A percentile compares a stretch with the other conserved stretches of the same genome.
Conservation (phyloP, 2,888 invertebrate genomes). For the Dryocosmus kuriphilus region DNA sequence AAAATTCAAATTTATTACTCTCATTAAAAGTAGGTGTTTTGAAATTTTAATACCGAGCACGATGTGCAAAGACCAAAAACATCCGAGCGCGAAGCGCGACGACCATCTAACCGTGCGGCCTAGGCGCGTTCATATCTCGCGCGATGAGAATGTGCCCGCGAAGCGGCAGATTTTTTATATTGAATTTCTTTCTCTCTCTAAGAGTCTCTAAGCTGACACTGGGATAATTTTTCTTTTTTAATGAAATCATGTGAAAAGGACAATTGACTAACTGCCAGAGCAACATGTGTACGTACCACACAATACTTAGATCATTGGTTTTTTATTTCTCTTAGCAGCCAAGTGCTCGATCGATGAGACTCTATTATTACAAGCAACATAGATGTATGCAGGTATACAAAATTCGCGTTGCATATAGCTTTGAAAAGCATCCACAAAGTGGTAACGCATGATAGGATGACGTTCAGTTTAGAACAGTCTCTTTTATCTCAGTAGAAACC, state of each 20-base stretch:
- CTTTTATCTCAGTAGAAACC: not conserved
- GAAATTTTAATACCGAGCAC: too few relatives aligned
- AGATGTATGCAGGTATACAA: not conserved
- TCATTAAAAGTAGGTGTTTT: too few relatives aligned
- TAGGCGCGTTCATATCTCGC: too few relatives aligned
- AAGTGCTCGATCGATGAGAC: conserved; percentile 20
- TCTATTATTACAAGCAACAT: conserved; percentile 14
- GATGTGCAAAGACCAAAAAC: too few relatives aligned
- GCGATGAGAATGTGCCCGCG: too few relatives aligned
- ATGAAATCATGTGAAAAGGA: not conserved
- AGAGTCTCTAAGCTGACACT: not conserved
- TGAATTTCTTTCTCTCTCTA: too few relatives aligned
- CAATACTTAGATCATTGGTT: not conserved
- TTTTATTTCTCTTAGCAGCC: not conserved
- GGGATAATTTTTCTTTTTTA: not conserved
- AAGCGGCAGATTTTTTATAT: too few relatives aligned
- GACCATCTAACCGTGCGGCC: too few relatives aligned
- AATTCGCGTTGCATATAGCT: not conserved
- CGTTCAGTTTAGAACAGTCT: conserved; percentile 7
- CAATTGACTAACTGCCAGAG: not conserved
- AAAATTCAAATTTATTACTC: too few relatives aligned
- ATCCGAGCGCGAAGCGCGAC: too few relatives aligned
- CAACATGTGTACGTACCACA: not conserved
- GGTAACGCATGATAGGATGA: not conserved
- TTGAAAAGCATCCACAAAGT: not conserved